Conservation (phyloP, 2,113 vertebrate species). For the Sinocyclocheilus grahami region DNA sequence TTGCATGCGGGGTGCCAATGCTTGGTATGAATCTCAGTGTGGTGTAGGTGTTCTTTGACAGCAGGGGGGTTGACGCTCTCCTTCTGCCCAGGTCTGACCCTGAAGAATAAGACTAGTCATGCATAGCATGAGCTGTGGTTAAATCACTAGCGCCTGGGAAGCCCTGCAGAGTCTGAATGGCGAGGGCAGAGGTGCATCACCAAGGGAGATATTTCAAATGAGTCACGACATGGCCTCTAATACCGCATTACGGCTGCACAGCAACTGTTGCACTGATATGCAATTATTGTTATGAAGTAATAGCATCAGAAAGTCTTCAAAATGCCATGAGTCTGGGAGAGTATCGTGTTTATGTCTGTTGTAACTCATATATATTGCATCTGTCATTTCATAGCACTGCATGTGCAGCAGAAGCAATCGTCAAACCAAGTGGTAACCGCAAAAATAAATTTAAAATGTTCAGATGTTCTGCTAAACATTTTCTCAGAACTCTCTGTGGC, state of each 20-base stretch:
- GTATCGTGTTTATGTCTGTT: neutral
- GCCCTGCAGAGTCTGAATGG: constrained; percentile 12
- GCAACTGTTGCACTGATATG: neutral
- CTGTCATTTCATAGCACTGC: neutral
- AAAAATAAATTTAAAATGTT: neutral
- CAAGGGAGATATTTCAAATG: constrained; percentile 33
- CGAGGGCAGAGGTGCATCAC: constrained; percentile 8
- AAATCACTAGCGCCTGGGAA: constrained; percentile 3
- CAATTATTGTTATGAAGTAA: neutral
- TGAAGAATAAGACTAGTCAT: constrained; percentile 39
- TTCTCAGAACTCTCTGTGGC: neutral
- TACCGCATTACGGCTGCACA: constrained; percentile 3
- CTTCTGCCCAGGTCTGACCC: neutral
- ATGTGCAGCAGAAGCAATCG: neutral
- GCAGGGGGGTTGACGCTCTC: neutral
- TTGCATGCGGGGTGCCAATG: neutral
- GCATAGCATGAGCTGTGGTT: constrained; percentile 20
- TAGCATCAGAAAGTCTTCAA: neutral
- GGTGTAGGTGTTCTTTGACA: constrained; percentile 18
- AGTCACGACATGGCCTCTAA: constrained; percentile 3
- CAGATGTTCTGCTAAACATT: neutral
- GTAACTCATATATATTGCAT: neutral
- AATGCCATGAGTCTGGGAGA: neutral
- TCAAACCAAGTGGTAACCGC: neutral
- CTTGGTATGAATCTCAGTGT: neutral